Evolutionary conservation across 2,888 invertebrate genomes (phyloP).

Genomic region (Esperia sulphurella): DNA sequence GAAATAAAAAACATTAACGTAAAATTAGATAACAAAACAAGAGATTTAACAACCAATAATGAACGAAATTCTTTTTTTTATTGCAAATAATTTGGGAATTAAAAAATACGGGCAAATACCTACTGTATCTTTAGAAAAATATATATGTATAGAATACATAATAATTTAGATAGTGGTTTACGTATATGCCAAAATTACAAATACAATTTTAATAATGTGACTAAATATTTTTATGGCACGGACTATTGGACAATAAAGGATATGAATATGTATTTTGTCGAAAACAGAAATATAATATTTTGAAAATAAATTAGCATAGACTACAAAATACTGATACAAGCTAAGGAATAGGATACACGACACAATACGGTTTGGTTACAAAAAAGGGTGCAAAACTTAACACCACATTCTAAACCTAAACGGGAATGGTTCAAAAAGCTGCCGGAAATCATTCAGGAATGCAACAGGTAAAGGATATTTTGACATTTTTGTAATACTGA

Average conservation of each 20-base stretch:
- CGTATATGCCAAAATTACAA: not conserved
- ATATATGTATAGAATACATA: not conserved
- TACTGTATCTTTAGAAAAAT: not conserved
- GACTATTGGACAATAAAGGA: too few relatives aligned
- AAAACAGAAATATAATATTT: not conserved
- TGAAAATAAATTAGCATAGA: slow-evolving; percentile 21
- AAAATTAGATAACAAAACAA: slow-evolving; percentile 76
- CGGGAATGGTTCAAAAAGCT: slow-evolving; percentile 26
- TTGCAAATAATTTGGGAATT: slow-evolving; percentile 16
- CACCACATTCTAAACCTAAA: slow-evolving; percentile 11
- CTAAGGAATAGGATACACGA: slow-evolving; percentile 52
- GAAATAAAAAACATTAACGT: slow-evolving; percentile 55
- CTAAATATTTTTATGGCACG: slow-evolving; percentile 45
- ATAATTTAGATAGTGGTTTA: not conserved
- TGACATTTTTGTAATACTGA: slow-evolving; percentile 2
- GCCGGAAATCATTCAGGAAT: slow-evolving; percentile 36
- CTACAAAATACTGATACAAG: slow-evolving; percentile 72
- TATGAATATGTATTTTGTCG: too few relatives aligned
- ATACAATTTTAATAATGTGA: slow-evolving; percentile 22
- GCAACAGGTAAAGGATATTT: slow-evolving; percentile 19
- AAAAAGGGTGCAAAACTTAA: slow-evolving; percentile 15
- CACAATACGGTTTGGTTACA: slow-evolving; percentile 51
- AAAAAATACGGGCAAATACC: not conserved
- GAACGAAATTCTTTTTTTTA: slow-evolving; percentile 25
- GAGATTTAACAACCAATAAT: slow-evolving; percentile 64